Base-by-base conservation (phyloP, 2,797 vertebrate genomes). In the Macropus fuliginosus region DNA sequence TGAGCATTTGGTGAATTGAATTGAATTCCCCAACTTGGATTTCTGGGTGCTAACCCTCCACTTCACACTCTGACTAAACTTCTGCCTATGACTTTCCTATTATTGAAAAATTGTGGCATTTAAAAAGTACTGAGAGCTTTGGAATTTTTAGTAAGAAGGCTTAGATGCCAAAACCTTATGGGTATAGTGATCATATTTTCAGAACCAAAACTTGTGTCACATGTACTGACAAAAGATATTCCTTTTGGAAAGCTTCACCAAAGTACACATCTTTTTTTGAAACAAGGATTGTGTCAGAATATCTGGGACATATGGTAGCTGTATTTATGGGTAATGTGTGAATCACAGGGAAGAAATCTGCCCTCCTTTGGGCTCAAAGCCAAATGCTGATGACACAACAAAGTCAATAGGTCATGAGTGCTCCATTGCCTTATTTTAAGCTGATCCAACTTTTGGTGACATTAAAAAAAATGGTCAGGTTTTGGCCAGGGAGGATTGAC, bases 41-140 rank as follows among this genome's bases (percentile, higher is more conserved):
- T 3, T 27, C 24, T 87, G n/a, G 18, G 28, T 87, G 74, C 66
- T 40, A 40, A 40, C 18, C n/a, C n/a, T 46, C 46, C 40, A 87
- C 40, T 27, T 27, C 27, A 24, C 74, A 81, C 21, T 46, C 74
- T 50, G 21, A 27, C 40, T 87, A 50, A 21, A 87, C 40, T 87
- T 50, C 40, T 87, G 2, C 1, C 34, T 87, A 87, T 87, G 74
- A 46, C 40, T 87, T 87, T 87, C n/a, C 24, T 46, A 46, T 87
- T 50, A 87, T 27, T 50, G 40, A 87, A 87, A 87, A 87, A 87
- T 40, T 40, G 18, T 87, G 10, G 4, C 90, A 59, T 52, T 91
- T 56, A 55, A 55, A 92, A 91, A 91, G 55, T 56, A 90, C 55
- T 81, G 54, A 91, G 55, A 95, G 57, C 12, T 87, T 92, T 96